A percentile compares a stretch with the other conserved stretches of the same genome.
Conservation (phyloP, 2,797 vertebrate species). For the Mallotus villosus region DNA sequence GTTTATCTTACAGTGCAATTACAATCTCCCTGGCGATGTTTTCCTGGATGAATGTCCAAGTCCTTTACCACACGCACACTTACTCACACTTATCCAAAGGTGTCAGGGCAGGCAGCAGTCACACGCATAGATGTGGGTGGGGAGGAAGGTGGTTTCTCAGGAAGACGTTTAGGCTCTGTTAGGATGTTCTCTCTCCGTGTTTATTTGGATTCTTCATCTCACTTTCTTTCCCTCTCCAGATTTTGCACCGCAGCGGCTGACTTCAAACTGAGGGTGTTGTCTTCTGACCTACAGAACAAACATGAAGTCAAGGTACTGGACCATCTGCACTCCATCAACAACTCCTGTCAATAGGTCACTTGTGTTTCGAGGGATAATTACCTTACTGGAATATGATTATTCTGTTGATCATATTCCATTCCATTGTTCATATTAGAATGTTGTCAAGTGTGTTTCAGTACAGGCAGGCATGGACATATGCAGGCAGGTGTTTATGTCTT, state of each 20-base stretch:
- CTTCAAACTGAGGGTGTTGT: slow-evolving; percentile 87
- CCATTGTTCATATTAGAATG: too few species aligned
- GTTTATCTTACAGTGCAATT: slow-evolving; percentile 72
- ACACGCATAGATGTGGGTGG: slow-evolving; percentile 19
- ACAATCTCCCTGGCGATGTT: slow-evolving; percentile 64
- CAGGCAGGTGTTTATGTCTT: too few species aligned
- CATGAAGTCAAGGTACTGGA: slow-evolving; percentile 89
- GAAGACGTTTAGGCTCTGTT: background rate
- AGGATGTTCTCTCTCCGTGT: background rate
- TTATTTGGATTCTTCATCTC: background rate
- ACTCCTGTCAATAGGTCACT: background rate
- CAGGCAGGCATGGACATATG: too few species aligned
- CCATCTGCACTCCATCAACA: slow-evolving; percentile 27
- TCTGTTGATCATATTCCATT: too few species aligned
- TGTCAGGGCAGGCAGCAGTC: slow-evolving; percentile 48
- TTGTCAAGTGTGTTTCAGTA: too few species aligned
- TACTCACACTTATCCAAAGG: slow-evolving; percentile 30
- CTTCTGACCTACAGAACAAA: slow-evolving; percentile 88
- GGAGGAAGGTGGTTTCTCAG: background rate
- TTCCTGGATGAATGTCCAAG: slow-evolving; percentile 54
- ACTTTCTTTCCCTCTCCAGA: slow-evolving; percentile 58
- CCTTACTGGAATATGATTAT: too few species aligned
- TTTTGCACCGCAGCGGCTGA: slow-evolving; percentile 93
- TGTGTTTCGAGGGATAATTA: background rate
- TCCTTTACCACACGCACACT: slow-evolving; percentile 44